phyloP scores from a whole-genome alignment of 2,113 vertebrate species.

The Empidonax traillii region DNA sequence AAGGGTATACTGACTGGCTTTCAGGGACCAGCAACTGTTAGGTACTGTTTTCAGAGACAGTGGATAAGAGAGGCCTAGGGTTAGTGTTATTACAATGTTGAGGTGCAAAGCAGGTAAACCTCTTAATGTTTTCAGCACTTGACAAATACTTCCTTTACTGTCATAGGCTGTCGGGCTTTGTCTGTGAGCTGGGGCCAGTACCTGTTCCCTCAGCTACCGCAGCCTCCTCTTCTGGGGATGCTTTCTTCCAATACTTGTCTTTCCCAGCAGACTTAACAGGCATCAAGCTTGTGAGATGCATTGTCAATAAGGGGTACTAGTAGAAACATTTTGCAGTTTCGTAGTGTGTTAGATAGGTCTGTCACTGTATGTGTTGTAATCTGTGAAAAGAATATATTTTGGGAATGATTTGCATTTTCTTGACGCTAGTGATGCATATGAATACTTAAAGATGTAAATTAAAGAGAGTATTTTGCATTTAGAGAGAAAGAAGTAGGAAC shows the following conservation, averaged over 20 bases:
- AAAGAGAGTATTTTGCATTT: background rate
- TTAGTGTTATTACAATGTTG: background rate
- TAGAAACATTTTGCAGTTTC: background rate
- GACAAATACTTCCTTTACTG: background rate
- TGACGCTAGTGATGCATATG: background rate
- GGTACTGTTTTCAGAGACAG: background rate
- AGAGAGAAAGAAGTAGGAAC: background rate
- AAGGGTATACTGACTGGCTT: background rate
- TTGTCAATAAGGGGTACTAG: background rate
- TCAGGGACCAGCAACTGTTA: rapidly evolving
- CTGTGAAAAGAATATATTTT: constrained; percentile 4
- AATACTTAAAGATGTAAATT: background rate
- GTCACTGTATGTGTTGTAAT: background rate
- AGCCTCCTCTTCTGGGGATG: background rate
- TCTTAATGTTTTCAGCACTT: background rate
- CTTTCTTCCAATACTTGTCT: background rate
- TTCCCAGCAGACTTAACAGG: background rate
- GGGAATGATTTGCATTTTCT: constrained; percentile 11
- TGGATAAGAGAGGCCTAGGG: background rate
- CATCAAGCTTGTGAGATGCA: background rate
- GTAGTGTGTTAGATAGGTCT: background rate
- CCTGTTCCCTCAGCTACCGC: background rate
- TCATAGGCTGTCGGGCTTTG: background rate
- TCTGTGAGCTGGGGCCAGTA: background rate
- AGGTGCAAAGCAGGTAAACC: background rate